Conservation (phyloP, 2,113 vertebrate species). For the Trachemys scripta region DNA sequence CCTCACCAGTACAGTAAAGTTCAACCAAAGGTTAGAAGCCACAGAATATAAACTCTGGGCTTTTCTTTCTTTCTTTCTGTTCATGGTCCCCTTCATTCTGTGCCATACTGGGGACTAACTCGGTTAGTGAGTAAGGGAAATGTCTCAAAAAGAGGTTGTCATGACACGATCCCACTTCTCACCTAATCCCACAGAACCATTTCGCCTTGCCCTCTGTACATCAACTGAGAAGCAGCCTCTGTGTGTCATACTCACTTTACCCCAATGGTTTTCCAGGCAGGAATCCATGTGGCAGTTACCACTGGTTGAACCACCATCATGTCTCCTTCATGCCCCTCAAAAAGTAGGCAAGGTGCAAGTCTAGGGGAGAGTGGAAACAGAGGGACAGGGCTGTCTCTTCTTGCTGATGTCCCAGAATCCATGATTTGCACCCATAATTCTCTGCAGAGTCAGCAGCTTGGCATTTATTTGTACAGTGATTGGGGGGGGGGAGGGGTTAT, state of each 20-base stretch:
- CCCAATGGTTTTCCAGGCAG: background rate
- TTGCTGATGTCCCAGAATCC: background rate
- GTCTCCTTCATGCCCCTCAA: background rate
- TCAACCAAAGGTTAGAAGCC: background rate
- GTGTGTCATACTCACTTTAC: background rate
- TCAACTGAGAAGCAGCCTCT: background rate
- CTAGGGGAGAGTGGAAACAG: background rate
- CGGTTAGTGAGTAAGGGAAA: background rate
- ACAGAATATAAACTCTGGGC: background rate
- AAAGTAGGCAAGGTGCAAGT: background rate
- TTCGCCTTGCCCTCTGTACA: background rate
- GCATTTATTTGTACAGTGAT: background rate
- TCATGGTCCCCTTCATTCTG: background rate
- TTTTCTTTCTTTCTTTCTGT: background rate
- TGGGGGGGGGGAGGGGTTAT: background rate
- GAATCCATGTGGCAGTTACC: background rate
- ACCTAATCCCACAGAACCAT: background rate
- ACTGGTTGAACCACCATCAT: background rate
- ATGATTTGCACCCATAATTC: background rate
- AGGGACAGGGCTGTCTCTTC: background rate
- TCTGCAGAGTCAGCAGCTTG: background rate
- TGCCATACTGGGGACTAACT: background rate
- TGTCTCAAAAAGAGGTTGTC: background rate
- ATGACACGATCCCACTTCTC: background rate
- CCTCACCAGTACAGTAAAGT: background rate